Base-by-base conservation (phyloP, 2,888 invertebrate species). In the Drosophila demipolita region DNA sequence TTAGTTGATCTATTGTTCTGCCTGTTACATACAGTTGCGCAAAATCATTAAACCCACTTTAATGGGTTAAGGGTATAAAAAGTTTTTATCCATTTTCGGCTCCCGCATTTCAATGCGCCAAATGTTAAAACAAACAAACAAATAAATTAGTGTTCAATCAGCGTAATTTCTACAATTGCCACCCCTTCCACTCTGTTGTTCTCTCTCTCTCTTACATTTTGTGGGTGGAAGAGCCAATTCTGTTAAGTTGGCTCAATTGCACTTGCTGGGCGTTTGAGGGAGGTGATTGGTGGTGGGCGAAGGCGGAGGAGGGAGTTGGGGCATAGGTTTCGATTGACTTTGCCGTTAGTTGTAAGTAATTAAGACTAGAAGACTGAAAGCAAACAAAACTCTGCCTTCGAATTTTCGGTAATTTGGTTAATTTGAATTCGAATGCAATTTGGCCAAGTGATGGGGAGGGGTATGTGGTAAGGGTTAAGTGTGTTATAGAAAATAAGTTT, bases 121-220 rank as follows among this genome's bases (percentile, higher is more conserved):
- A 87, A 89, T 87, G 87, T 86, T 76, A 78, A 84, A 72, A 69
- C 80, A 87, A 87, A 89, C 87, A 89, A 87, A 89, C 87, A 87
- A 87, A 87, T 89, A 87, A 87, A 87, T 87, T 87, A 87, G 87
- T 87, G 89, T 89, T 89, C 87, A 87, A 87, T 87, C 87, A 87
- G 87, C 87, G 87, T 87, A 88, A 87, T 87, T 87, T 87, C 83
- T 79, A 75, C 76, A 75, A 78, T 82, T 66, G 76, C 61, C 70
- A 67, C 73, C 60, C 60, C 61, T 57, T 50, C 60, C 38, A 49
- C 5, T 23, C 61, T 48, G 38, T 40, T 73, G 38, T 65, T 61
- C 66, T 61, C 66, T 53, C 53, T 57, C 68, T 69, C 73, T 68
- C 65, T 64, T 73, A 29, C 59, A 76, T 67, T 66, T 64, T 38